Evolutionary conservation across 2,113 vertebrate genomes (phyloP), one percentile per base, ranked within the genome.

Genomic region (Lycaon pictus): DNA sequence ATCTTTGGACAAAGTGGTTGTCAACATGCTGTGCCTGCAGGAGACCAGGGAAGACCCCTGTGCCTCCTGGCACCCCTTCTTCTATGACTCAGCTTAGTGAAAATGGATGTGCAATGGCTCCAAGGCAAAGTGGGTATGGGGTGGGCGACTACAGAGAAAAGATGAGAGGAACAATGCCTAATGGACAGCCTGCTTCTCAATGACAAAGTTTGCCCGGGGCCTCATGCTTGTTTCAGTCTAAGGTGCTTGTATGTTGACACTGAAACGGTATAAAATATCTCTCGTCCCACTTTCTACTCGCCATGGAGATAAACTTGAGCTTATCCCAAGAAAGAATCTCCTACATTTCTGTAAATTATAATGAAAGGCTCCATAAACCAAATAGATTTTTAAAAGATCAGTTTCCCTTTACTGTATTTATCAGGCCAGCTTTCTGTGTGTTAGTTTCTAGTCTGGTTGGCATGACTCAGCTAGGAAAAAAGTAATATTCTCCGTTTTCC

Each of bases 311-410:
- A 56, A 90, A 96, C 15, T 72, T 16, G 2, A 51, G 56, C 20
- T 63, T 93, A 83, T 55, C 19, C 35, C 22, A 84, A 71, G 51
- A 69, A 96, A 88, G 65, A 74, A 37, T 48, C 55, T 19, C 7
- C 84, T 82, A 37, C 51, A 22, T 74, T 89, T 93, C 56, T 88
- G n/a, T 80, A 82, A 65, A n/a, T 56, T 95, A 37, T 80, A 92
- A 90, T 77, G 63, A 97, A 92, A 92, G 35, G 12, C 60, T 88
- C 55, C 37, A 81, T 0, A 3, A 87, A 71, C 85, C 65, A 95
- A 86, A 63, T 2, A 65, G 35, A 86, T 29, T 32, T 94, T 93
- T 48, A 51, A 74, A 92, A 94, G 87, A 23, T 43, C 53, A 67
- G 7, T 51, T 91, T 79, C 67, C 67, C 48, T 11, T 69, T 58